These are phyloP conservation scores for Nyctibius bracteatus DNA, from an alignment of 2,113 vertebrate genomes.

Conservation along the genomic window DNA sequence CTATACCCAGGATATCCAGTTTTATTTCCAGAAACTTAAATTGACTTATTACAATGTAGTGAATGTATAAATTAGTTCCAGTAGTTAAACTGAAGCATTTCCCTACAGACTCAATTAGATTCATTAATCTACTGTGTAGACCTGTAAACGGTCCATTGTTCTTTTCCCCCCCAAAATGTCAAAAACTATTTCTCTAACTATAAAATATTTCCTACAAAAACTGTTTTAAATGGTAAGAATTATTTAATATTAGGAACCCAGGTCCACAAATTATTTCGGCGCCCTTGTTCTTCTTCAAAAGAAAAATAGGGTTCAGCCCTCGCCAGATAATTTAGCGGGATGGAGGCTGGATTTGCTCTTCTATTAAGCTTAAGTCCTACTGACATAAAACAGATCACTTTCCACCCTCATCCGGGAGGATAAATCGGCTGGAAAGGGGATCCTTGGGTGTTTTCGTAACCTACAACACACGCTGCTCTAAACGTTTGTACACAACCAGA, in stretches of 20 bases:
- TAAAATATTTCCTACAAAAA: slow-evolving; percentile 87
- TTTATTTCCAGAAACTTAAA: slow-evolving; percentile 90
- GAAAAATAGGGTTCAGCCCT: slow-evolving; percentile 69
- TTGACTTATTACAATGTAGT: slow-evolving; percentile 96
- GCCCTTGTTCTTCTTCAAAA: slow-evolving; percentile 45
- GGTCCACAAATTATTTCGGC: slow-evolving; percentile 71
- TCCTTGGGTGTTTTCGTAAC: neutral
- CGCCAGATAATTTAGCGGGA: slow-evolving; percentile 61
- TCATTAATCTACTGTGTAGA: slow-evolving; percentile 86
- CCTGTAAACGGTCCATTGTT: slow-evolving; percentile 84
- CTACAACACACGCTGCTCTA: neutral
- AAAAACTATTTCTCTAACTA: slow-evolving; percentile 84
- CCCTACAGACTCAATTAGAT: slow-evolving; percentile 95
- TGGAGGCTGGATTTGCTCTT: neutral
- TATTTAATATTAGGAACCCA: slow-evolving; percentile 72
- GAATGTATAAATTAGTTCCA: slow-evolving; percentile 98
- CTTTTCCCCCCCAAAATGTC: slow-evolving; percentile 79
- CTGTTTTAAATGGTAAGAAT: slow-evolving; percentile 82
- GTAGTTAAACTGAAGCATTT: slow-evolving; percentile 97
- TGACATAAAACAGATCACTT: neutral
- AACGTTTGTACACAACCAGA: neutral
- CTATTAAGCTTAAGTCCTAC: neutral
- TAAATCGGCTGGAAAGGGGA: neutral
- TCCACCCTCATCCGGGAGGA: neutral
- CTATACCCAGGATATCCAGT: slow-evolving; percentile 88